Evolutionary conservation across 64 coral and sea anemone species (phyloP).

Genomic region (Hydrozoanthus tunicans): DNA sequence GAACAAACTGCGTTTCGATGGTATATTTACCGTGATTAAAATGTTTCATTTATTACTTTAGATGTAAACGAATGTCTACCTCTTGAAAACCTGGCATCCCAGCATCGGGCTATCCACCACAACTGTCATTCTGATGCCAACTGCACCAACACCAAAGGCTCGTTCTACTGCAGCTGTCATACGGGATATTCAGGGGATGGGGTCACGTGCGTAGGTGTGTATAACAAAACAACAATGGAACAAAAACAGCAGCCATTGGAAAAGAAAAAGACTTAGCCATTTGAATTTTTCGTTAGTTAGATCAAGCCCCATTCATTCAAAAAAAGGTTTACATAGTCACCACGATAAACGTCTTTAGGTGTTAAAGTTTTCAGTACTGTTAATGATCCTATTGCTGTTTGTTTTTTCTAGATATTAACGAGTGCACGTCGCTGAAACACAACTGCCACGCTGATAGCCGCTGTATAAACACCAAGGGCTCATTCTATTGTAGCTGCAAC

Average conservation of each 20-base stretch:
- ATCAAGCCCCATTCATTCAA: too few species aligned
- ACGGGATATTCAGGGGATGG: conserved; percentile 80
- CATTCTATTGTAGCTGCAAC: conserved; percentile 46
- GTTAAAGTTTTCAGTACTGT: too few species aligned
- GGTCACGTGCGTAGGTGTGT: conserved; percentile 57
- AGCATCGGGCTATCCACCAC: background rate
- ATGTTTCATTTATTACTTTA: background rate
- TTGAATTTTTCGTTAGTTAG: too few species aligned
- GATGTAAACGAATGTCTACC: conserved; percentile 12
- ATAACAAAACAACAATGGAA: too few species aligned
- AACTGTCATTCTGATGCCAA: conserved; percentile 73
- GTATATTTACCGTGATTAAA: too few species aligned
- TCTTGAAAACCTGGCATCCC: too few species aligned
- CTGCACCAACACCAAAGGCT: conserved; percentile 66
- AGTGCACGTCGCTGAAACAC: conserved; percentile 29
- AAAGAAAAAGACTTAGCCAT: too few species aligned
- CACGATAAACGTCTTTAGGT: too few species aligned
- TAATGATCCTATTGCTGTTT: background rate
- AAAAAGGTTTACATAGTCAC: too few species aligned
- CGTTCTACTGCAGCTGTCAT: conserved; percentile 72
- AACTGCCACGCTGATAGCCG: conserved; percentile 49
- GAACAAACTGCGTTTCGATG: too few species aligned
- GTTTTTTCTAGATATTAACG: conserved; percentile 25
- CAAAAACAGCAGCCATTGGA: too few species aligned
- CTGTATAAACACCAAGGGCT: conserved; percentile 53